These are phyloP conservation scores for Temnothorax longispinosus DNA, from an alignment of 1,140 invertebrate species.

Conservation along the genomic window DNA sequence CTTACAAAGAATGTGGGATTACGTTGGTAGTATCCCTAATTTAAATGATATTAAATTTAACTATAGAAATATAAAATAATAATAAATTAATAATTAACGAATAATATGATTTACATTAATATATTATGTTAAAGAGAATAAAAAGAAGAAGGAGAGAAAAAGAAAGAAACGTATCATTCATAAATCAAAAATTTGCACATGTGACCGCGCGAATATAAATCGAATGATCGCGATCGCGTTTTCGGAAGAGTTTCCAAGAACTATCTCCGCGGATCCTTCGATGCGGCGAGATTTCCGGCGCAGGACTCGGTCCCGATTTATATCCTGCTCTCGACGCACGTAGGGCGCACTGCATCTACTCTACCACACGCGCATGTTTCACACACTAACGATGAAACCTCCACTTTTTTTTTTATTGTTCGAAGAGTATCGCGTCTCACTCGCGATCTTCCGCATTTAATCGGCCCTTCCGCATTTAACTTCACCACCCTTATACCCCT, in stretches of 20 bases:
- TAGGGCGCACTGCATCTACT: constrained; percentile 44
- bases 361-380: constrained; percentile 66
- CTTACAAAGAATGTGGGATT: not conserved
- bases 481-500: constrained; percentile 41
- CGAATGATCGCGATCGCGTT: not conserved
- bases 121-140: not conserved
- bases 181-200: constrained; percentile 24
- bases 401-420: constrained; percentile 56
- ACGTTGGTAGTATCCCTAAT: not conserved
- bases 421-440: constrained; percentile 47
- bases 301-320: constrained; percentile 9
- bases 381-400: constrained; percentile 65
- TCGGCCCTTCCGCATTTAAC: constrained; percentile 10
- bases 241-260: constrained; percentile 8
- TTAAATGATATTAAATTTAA: not conserved
- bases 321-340: constrained; percentile 31
- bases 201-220: not conserved
- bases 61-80: not conserved
- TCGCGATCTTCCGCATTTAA: constrained; percentile 35
- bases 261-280: constrained; percentile 3
- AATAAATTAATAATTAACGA: not conserved
- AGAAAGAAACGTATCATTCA: not conserved
- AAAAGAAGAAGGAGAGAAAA: not conserved
- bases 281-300: not conserved
- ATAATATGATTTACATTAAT: not conserved